Evolutionary conservation across 2,797 vertebrate genomes (phyloP).

Genomic region (Acrossocheilus fasciatus): DNA sequence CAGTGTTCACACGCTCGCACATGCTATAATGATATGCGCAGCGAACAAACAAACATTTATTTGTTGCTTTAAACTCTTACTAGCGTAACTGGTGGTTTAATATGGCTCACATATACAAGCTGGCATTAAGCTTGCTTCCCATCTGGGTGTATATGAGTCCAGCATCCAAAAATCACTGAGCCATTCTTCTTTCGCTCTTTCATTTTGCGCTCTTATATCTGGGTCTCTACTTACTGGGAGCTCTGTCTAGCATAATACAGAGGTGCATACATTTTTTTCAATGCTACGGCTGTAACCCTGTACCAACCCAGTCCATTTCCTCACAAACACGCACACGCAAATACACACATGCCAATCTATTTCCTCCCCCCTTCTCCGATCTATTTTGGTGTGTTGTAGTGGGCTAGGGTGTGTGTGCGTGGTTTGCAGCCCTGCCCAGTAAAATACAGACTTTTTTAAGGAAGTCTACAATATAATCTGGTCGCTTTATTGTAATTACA

Average conservation of each 20-base stretch:
- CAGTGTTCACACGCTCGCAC: slow-evolving; percentile 20
- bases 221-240: slow-evolving; percentile 4
- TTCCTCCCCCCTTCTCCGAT: slow-evolving; percentile 71
- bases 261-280: slow-evolving; percentile 49
- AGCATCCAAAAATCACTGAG: slow-evolving; percentile 68
- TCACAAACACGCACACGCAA: slow-evolving; percentile 38
- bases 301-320: slow-evolving; percentile 41
- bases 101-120: not conserved
- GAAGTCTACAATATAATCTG: slow-evolving; percentile 84
- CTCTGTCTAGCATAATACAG: slow-evolving; percentile 27
- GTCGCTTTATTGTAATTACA: slow-evolving; percentile 85
- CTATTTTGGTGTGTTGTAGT: slow-evolving; percentile 82
- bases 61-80: slow-evolving; percentile 5
- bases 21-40: not conserved
- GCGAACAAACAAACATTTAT: slow-evolving; percentile 16
- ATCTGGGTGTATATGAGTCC: slow-evolving; percentile 70
- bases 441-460: slow-evolving; percentile 84
- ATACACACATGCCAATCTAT: slow-evolving; percentile 48
- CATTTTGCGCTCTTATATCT: not conserved
- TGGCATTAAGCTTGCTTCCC: not conserved
- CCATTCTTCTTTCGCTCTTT: slow-evolving; percentile 61
- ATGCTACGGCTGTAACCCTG: slow-evolving; percentile 1
- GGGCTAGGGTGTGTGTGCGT: slow-evolving; percentile 74
- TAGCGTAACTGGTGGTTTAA: not conserved
- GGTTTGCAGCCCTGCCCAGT: slow-evolving; percentile 81